A percentile compares a stretch with the other conserved stretches of the same genome.
Evolutionary conservation across 2,888 invertebrate genomes (phyloP).

Genomic region (Eupithecia dodoneata): DNA sequence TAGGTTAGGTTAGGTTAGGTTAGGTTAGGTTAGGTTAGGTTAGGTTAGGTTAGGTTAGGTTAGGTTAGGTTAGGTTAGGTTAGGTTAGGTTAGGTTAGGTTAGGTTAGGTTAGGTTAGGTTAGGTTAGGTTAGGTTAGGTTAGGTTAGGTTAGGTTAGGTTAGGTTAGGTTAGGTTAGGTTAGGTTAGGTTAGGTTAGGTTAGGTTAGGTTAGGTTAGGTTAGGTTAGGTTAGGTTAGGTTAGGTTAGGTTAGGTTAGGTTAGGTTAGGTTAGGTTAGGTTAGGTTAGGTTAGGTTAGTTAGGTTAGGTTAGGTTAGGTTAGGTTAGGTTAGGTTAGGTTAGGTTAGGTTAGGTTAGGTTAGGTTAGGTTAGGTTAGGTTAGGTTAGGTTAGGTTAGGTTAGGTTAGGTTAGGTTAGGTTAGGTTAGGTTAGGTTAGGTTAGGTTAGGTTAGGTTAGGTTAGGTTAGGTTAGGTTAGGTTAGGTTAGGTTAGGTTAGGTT

Average conservation of each 20-base stretch:
- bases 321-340: conserved; percentile 24
- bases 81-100: conserved; percentile 21
- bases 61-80: conserved; percentile 21
- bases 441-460: conserved; percentile 27
- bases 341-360: conserved; percentile 24
- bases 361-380: conserved; percentile 24
- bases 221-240: conserved; percentile 24
- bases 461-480: conserved; percentile 19
- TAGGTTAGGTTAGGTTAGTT: conserved; percentile 24
- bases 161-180: background rate
- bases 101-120: conserved; percentile 18
- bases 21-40: conserved; percentile 26
- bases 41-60: conserved; percentile 20
- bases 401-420: conserved; percentile 26
- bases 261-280: conserved; percentile 24
- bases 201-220: conserved; percentile 23
- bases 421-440: conserved; percentile 28
- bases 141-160: background rate
- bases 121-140: background rate
- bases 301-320: conserved; percentile 24
- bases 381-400: conserved; percentile 22
- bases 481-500: background rate
- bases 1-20: conserved; percentile 23
- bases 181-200: conserved; percentile 5
- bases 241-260: conserved; percentile 23